phyloP scores from a whole-genome alignment of 2,113 vertebrate genomes.

The Petrocephalus microphthalmus region DNA sequence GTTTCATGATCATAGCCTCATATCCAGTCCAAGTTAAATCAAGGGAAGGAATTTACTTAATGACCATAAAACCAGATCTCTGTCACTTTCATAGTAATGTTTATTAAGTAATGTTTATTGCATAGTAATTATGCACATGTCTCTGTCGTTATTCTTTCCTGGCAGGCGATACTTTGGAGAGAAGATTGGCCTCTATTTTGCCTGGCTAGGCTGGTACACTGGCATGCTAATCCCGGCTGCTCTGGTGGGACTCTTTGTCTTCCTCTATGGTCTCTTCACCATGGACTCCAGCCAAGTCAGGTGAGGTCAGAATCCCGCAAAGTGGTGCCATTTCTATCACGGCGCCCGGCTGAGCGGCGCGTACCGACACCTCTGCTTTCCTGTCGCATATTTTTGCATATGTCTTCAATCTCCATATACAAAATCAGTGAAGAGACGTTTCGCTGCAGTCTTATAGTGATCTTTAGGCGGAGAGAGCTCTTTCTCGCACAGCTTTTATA shows the following conservation, averaged over 20 bases:
- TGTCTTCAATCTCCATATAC: background rate
- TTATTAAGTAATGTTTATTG: background rate
- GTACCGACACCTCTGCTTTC: background rate
- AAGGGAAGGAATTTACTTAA: background rate
- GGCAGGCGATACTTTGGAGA: slow-evolving; percentile 92
- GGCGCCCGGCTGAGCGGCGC: background rate
- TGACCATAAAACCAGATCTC: background rate
- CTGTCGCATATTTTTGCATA: background rate
- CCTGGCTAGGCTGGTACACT: slow-evolving; percentile 97
- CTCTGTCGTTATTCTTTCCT: background rate
- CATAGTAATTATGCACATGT: background rate
- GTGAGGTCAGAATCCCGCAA: slow-evolving; percentile 51
- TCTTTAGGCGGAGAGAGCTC: background rate
- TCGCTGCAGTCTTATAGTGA: background rate
- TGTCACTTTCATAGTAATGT: background rate
- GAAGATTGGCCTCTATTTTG: slow-evolving; percentile 97
- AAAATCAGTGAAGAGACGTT: background rate
- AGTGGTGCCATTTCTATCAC: background rate
- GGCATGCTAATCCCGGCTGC: slow-evolving; percentile 97
- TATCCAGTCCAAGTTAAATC: background rate
- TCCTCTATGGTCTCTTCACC: slow-evolving; percentile 94
- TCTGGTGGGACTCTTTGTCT: slow-evolving; percentile 89
- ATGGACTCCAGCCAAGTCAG: slow-evolving; percentile 99
- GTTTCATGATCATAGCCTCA: background rate
- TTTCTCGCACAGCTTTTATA: background rate